Evolutionary conservation across 1,140 invertebrate species (phyloP), one percentile per base, ranked within the genome.

Genomic region (Psix sp.): DNA sequence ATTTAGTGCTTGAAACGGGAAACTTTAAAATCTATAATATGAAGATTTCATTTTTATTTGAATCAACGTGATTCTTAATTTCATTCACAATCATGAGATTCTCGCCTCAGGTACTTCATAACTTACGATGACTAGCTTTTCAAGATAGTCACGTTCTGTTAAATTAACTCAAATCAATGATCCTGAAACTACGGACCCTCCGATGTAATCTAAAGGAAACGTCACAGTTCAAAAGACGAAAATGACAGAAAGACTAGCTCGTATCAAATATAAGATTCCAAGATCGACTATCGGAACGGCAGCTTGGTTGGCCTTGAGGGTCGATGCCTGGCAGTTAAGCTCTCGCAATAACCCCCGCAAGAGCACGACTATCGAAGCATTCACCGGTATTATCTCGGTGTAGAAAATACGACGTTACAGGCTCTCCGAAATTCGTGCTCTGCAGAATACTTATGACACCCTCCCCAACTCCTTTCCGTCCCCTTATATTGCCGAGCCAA

Each of bases 361-460:
- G 62, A 66, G 60, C 56, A 62, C 38, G 54, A 68, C 71, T 77
- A 79, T 72, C 72, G 49, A 72, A 74, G 74, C 57, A 71, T 65
- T 76, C 63, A 46, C 54, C 36, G 59, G 76, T 77, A 81, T 82
- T 82, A 82, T 80, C 77, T 78, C 54, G 62, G 62, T 77, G 45
- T 49, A 76, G 78, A 80, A 81, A 80, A 83, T 83, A 82, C 77
- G 79, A 80, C 59, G 60, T 74, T 65, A 57, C 57, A 68, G 59
- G 74, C 68, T 31, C 71, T 57, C 62, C 26, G 77, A 77, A 74
- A 77, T 77, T 76, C 70, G 66, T 60, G 70, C 65, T 68, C 70
- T 40, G 65, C 71, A 51, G 74, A 77, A 80, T 80, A 82, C 80
- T 82, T 82, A 79, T 77, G 76, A 77, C 74, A 74, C 77, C 67